Evolutionary conservation across 2,888 invertebrate species (phyloP).

Genomic region (Drosophila glabriapex): DNA sequence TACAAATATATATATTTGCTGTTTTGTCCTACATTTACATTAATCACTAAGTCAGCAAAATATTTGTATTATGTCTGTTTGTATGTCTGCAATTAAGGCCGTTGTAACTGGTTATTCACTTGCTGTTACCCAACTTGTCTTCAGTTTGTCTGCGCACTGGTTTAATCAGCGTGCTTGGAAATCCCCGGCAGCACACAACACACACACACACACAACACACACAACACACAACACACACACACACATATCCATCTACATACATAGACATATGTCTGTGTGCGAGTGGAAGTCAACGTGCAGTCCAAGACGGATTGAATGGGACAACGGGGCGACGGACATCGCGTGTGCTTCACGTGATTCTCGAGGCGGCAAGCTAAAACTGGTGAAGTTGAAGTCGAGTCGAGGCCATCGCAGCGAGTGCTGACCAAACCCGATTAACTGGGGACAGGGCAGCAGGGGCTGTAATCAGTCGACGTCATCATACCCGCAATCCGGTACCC

Average conservation of each 20-base stretch:
- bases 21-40: not conserved
- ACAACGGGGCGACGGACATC: conserved; percentile 30
- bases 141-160: conserved; percentile 26
- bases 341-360: conserved; percentile 57
- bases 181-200: not conserved
- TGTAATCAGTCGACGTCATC: conserved; percentile 21
- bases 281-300: conserved; percentile 10
- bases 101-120: conserved; percentile 8
- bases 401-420: not conserved
- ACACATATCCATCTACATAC: not conserved
- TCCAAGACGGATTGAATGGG: not conserved
- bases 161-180: conserved; percentile 28
- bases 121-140: conserved; percentile 20
- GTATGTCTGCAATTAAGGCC: not conserved
- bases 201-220: too few relatives aligned
- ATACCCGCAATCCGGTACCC: not conserved
- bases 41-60: not conserved
- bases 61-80: not conserved
- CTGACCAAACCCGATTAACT: conserved; percentile 1
- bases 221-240: too few relatives aligned
- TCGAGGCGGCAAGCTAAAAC: not conserved
- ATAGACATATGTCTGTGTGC: not conserved
- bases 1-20: not conserved
- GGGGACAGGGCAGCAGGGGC: not conserved
- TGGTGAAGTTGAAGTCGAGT: not conserved